Base-by-base conservation (phyloP, 2,113 vertebrate species). In the Arothron firmamentum region DNA sequence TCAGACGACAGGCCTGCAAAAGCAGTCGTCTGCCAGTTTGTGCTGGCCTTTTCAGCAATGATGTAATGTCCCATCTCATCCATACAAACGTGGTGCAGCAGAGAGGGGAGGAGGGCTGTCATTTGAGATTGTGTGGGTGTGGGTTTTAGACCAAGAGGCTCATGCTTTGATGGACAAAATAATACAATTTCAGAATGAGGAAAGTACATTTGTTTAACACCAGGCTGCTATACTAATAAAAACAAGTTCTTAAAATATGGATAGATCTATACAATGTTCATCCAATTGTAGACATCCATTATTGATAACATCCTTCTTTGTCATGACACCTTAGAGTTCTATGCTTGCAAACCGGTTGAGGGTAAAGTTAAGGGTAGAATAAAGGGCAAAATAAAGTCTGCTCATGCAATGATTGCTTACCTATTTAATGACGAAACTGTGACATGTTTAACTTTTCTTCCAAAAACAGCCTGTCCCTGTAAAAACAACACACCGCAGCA, bases 11-110 rank as follows among this genome's bases (percentile, higher is more conserved):
- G 62, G 75, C 49, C 68, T 85, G 74, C 84, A 83, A 87, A 86
- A 87, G 79, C 75, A 74, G 78, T 87, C 85, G 87, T 90, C 89
- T 89, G 89, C 83, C 75, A 53, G 41, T 66, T 74, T 72, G 71
- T 62, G 70, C 60, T 81, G 74, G 76, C 75, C 71, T 75, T 86
- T 84, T 89, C 66, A 85, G 54, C 63, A 49, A 62, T 87, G 85
- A 87, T 74, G 70, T 87, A 77, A 89, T 81, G 84, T 80, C 61
- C 72, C 21, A 56, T 51, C 65, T 67, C 25, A 25, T 65, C 63
- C 41, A 59, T 43, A 50, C 28, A 65, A 42, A 72, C 54, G 9
- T 21, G 45, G 46, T 16, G 46, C 34, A 45, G 56, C 56, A 53
- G 23, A 14, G 59, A 31, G 20, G 43, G 46, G 0, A 21, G 56